Evolutionary conservation across 1,140 invertebrate genomes (phyloP).

Genomic region (Megalonaias nervosa): DNA sequence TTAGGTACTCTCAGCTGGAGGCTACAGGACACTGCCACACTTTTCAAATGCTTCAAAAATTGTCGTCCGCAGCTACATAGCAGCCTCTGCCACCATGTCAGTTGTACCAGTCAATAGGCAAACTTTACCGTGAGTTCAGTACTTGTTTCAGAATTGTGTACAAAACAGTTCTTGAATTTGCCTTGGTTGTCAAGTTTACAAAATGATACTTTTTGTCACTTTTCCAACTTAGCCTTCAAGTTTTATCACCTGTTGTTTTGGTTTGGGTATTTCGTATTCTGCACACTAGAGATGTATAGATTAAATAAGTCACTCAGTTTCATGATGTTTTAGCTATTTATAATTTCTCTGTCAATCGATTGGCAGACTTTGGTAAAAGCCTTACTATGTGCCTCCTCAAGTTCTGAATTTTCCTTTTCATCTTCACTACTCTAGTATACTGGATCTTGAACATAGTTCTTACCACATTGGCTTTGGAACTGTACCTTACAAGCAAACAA

Average conservation of each 20-base stretch:
- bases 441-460: too few relatives aligned
- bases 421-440: too few relatives aligned
- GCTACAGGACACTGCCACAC: neutral
- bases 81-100: neutral
- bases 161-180: neutral
- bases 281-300: neutral
- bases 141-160: neutral
- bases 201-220: too few relatives aligned
- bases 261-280: conserved; percentile 4
- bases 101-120: neutral
- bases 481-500: too few relatives aligned
- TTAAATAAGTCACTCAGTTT: conserved; percentile 4
- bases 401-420: neutral
- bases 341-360: neutral
- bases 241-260: neutral
- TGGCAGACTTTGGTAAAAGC: neutral
- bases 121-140: neutral
- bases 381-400: neutral
- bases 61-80: neutral
- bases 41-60: conserved; percentile 4
- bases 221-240: too few relatives aligned
- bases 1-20: too few relatives aligned
- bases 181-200: too few relatives aligned
- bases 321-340: neutral
- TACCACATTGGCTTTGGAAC: too few relatives aligned